phyloP scores from a whole-genome alignment of 2,113 vertebrate genomes.

The Agelaius phoeniceus region DNA sequence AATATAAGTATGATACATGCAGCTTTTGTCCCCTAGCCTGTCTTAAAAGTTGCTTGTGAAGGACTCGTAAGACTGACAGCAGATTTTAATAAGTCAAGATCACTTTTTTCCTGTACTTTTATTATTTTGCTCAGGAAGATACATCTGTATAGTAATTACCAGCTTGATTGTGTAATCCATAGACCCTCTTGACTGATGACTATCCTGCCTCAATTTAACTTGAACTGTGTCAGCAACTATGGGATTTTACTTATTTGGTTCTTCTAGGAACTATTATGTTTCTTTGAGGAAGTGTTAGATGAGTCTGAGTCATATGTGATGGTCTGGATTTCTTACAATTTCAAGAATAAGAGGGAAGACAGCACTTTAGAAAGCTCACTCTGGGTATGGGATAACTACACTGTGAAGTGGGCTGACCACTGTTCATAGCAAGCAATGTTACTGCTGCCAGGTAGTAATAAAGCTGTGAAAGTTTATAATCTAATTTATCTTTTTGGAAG shows the following conservation, averaged over 20 bases:
- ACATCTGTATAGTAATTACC: background rate
- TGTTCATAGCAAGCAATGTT: background rate
- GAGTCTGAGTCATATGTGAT: background rate
- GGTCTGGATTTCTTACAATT: background rate
- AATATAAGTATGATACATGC: background rate
- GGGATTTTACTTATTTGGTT: background rate
- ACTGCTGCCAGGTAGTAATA: background rate
- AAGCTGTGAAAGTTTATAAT: background rate
- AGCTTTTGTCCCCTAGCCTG: background rate
- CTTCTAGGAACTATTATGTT: background rate
- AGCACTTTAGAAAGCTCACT: background rate
- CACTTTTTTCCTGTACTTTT: background rate
- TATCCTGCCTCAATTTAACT: background rate
- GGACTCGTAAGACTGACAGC: background rate
- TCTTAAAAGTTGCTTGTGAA: background rate
- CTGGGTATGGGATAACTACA: background rate
- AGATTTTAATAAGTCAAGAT: background rate
- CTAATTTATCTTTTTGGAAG: background rate
- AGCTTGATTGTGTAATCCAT: background rate
- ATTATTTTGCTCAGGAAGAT: background rate
- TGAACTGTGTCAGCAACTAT: background rate
- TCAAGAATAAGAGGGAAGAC: background rate
- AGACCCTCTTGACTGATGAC: background rate
- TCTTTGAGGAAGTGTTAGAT: background rate
- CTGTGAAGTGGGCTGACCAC: background rate